A percentile compares a stretch with the other conserved stretches of the same genome.
Conservation (phyloP, 2,797 vertebrate species). For the Intellagama lesueurii region DNA sequence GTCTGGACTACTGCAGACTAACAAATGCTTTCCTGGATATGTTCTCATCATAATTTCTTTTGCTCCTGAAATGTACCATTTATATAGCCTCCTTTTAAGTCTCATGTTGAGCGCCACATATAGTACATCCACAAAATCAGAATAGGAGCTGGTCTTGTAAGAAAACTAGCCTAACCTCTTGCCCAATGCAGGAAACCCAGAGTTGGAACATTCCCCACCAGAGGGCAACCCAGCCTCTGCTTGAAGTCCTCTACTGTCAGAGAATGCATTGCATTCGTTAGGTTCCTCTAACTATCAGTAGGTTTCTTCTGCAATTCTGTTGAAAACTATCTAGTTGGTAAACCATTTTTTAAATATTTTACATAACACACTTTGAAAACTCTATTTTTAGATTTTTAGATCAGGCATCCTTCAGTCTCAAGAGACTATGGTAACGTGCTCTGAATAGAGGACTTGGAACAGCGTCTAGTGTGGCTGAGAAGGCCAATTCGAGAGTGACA, state of each 20-base stretch:
- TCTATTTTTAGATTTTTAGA: too few species aligned
- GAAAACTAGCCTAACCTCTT: neutral
- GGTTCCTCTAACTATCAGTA: neutral
- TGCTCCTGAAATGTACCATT: neutral
- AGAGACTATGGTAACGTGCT: too few species aligned
- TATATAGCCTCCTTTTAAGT: neutral
- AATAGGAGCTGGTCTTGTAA: neutral
- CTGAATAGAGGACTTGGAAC: too few species aligned
- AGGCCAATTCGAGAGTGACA: too few species aligned
- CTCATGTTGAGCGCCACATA: neutral
- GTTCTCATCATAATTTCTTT: neutral
- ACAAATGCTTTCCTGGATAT: neutral
- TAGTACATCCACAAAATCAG: neutral
- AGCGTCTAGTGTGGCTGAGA: too few species aligned
- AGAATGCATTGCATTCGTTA: neutral
- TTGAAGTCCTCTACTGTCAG: neutral
- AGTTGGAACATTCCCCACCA: neutral
- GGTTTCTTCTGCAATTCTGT: neutral
- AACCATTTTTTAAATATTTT: neutral
- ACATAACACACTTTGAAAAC: neutral
- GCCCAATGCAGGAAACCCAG: neutral
- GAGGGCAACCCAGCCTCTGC: neutral
- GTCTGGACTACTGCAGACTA: neutral
- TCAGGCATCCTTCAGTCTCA: too few species aligned
- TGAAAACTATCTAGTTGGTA: neutral